These are phyloP conservation scores for Hesperophylax magnus DNA, from an alignment of 1,140 invertebrate genomes.

Conservation along the genomic window DNA sequence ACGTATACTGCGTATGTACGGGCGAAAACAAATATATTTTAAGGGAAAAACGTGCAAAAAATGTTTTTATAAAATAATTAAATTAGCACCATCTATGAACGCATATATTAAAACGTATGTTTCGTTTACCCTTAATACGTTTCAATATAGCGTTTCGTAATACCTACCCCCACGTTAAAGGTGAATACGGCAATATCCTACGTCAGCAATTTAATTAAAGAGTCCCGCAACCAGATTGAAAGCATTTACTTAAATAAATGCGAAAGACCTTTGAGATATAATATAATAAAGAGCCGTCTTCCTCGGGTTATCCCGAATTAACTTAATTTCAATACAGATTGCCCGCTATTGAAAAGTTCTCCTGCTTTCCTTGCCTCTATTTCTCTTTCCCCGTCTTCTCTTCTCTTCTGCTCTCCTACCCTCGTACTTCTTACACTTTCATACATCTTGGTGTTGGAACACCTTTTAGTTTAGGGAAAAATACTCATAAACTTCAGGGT, in stretches of 20 bases:
- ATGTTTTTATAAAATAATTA: no score
- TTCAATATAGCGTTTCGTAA: no score
- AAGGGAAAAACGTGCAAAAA: no score
- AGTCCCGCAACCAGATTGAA: neutral
- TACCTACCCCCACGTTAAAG: no score
- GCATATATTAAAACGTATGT: no score
- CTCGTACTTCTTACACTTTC: neutral
- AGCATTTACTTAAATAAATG: constrained; percentile 6
- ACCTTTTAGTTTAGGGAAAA: constrained; percentile 33
- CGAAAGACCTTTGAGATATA: neutral
- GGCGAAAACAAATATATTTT: no score
- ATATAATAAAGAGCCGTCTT: neutral
- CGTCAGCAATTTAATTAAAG: constrained; percentile 6
- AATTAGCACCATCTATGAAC: no score
- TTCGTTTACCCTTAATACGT: no score
- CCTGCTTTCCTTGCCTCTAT: neutral
- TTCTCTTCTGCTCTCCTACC: no score
- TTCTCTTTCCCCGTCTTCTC: no score
- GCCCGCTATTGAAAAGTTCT: constrained; percentile 16
- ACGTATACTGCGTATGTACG: no score
- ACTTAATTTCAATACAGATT: constrained; percentile 27
- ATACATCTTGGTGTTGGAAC: constrained; percentile 14
- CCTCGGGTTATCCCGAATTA: constrained; percentile 7
- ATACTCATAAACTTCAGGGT: constrained; percentile 16
- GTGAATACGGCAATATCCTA: no score